These are phyloP conservation scores for Antitype chi DNA, from an alignment of 2,888 invertebrate genomes.

Conservation along the genomic window DNA sequence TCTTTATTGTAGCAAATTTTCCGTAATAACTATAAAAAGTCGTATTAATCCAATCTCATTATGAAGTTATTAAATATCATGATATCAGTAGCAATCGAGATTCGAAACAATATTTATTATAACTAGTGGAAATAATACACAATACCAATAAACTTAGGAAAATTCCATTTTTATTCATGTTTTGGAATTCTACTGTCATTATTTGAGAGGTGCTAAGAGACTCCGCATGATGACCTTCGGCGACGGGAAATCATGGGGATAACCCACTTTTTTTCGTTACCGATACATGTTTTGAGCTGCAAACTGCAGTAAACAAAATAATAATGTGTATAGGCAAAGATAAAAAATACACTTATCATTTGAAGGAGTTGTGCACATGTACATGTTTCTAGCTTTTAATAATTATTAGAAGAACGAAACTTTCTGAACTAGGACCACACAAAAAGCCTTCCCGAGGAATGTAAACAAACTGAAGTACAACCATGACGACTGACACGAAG, in stretches of 20 bases:
- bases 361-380: not conserved
- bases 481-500: no score
- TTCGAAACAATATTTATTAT: not conserved
- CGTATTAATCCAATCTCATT: not conserved
- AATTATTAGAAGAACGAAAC: not conserved
- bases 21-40: constrained; percentile 14
- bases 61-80: constrained; percentile 4
- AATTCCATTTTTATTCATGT: not conserved
- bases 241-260: constrained; percentile 1
- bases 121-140: not conserved
- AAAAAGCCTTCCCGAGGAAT: not conserved
- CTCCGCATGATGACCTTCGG: not conserved
- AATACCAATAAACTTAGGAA: not conserved
- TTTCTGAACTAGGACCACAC: not conserved
- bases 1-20: constrained; percentile 1
- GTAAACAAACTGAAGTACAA: not conserved
- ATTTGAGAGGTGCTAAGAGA: not conserved
- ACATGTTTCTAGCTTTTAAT: not conserved
- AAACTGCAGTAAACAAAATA: not conserved
- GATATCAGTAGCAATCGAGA: not conserved
- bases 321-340: not conserved
- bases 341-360: not conserved
- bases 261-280: constrained; percentile 8
- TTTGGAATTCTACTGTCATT: constrained; percentile 4
- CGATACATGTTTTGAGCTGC: not conserved